These are phyloP conservation scores for Marcusenius ussheri DNA, from an alignment of 2,113 vertebrate species.

Conservation along the genomic window DNA sequence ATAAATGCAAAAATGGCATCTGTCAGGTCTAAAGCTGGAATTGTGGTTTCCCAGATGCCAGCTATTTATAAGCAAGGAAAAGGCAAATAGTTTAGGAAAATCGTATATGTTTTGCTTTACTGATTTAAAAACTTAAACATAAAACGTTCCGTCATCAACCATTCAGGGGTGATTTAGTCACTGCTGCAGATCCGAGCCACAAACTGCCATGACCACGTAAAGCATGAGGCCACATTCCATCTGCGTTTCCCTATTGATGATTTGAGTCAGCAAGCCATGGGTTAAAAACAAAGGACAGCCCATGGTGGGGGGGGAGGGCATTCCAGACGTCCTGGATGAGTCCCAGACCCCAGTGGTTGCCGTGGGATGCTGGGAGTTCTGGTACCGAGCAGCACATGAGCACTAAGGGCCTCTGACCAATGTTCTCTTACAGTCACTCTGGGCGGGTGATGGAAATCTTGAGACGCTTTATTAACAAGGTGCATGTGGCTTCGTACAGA, in stretches of 20 bases:
- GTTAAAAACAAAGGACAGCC: not conserved
- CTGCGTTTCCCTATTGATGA: not conserved
- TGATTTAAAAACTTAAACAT: not conserved
- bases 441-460: not conserved
- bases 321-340: constrained; percentile 49
- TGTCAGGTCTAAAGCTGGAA: not conserved
- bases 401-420: not conserved
- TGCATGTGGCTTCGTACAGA: not conserved
- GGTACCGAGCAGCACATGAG: constrained; percentile 21
- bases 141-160: not conserved
- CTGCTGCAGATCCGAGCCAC: not conserved
- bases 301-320: constrained; percentile 20
- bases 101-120: not conserved
- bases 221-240: not conserved
- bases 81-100: not conserved
- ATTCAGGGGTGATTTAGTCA: not conserved
- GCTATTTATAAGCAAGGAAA: not conserved
- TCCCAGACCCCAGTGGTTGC: constrained; percentile 33
- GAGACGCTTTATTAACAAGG: not conserved
- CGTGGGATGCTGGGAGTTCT: constrained; percentile 28
- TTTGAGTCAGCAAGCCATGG: not conserved
- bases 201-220: not conserved
- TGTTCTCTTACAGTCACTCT: not conserved
- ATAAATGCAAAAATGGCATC: not conserved
- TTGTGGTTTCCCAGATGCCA: not conserved